phyloP scores from a whole-genome alignment of 2,797 vertebrate genomes.

The Falco berigora region DNA sequence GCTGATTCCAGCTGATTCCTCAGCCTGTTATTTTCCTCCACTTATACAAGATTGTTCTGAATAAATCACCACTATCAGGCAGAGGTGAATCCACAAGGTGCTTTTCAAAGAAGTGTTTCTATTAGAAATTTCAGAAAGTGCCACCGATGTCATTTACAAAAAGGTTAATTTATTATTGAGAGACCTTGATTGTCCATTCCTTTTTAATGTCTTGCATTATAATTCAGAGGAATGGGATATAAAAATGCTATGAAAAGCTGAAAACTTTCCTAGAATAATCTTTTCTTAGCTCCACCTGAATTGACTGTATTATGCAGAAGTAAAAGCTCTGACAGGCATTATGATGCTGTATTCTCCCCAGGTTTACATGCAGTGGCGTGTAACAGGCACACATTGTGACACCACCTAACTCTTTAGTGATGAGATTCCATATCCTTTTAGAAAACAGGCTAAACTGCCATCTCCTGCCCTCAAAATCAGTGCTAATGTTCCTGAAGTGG shows the following conservation, averaged over 20 bases:
- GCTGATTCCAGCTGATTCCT: conserved; percentile 42
- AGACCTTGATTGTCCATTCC: not conserved
- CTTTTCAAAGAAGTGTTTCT: conserved; percentile 36
- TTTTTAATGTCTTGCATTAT: not conserved
- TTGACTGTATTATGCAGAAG: not conserved
- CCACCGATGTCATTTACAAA: conserved; percentile 15
- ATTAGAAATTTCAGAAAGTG: conserved; percentile 36
- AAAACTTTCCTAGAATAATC: not conserved
- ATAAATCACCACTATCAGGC: conserved; percentile 64
- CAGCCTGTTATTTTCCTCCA: conserved; percentile 21
- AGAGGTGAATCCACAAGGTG: conserved; percentile 46
- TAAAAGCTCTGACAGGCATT: not conserved
- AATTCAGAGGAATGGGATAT: conserved; percentile 3
- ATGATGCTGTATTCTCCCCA: not conserved
- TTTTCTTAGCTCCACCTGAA: not conserved
- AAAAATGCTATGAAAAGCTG: conserved; percentile 15
- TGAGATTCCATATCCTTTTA: not conserved
- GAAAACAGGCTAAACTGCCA: not conserved
- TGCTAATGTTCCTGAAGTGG: not conserved
- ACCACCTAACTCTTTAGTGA: not conserved
- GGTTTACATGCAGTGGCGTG: not conserved
- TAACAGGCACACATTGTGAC: not conserved
- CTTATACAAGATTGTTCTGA: conserved; percentile 41
- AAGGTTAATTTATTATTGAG: conserved; percentile 53
- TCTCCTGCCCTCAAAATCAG: not conserved